phyloP scores from a whole-genome alignment of 2,888 invertebrate genomes.

The Polymixis flavicincta region DNA sequence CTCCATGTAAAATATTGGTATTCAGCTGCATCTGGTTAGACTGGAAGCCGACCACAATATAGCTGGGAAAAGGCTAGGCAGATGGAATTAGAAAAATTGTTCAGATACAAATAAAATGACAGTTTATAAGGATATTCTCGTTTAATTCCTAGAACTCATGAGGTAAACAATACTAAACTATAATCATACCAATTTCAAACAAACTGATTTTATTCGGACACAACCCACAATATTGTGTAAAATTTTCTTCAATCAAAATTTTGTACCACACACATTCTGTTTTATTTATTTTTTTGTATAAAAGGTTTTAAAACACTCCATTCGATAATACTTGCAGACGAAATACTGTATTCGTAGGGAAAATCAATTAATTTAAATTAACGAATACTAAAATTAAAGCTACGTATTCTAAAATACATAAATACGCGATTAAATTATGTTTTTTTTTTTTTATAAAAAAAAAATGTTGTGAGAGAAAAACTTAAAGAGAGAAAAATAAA shows the following conservation, averaged over 20 bases:
- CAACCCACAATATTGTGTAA: constrained; percentile 68
- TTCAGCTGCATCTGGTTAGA: background rate
- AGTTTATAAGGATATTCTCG: constrained; percentile 82
- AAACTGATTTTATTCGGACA: constrained; percentile 67
- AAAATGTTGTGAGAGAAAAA: constrained; percentile 76
- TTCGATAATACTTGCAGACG: constrained; percentile 74
- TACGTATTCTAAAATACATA: constrained; percentile 87
- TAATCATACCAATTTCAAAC: constrained; percentile 82
- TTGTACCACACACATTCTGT: constrained; percentile 73
- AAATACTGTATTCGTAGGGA: constrained; percentile 78
- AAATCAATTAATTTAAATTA: constrained; percentile 76
- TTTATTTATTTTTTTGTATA: constrained; percentile 57
- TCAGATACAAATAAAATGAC: constrained; percentile 71
- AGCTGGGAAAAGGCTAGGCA: background rate
- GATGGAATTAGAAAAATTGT: background rate
- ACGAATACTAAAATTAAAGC: constrained; percentile 85
- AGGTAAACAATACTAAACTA: constrained; percentile 90
- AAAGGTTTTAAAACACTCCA: constrained; percentile 80
- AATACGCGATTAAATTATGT: constrained; percentile 84
- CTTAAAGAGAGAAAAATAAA: constrained; percentile 74
- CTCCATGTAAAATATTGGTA: background rate
- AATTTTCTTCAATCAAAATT: constrained; percentile 62
- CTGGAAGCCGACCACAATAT: background rate
- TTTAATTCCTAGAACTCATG: constrained; percentile 90
- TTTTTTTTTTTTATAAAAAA: constrained; percentile 62